Evolutionary conservation across 2,113 vertebrate species (phyloP).

Genomic region (Nanger granti): DNA sequence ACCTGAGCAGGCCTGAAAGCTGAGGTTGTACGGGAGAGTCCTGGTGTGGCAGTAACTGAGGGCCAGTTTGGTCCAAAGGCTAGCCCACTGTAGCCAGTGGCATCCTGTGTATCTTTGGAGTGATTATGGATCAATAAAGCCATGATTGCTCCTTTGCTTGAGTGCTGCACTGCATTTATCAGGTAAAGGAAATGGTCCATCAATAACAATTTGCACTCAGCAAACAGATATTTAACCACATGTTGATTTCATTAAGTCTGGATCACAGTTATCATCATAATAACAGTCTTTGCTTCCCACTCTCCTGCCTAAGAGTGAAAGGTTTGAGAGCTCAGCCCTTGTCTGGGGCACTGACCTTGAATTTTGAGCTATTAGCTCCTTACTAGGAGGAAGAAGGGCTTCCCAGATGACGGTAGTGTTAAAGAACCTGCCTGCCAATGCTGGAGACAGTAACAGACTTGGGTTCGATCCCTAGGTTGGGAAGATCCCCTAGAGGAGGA

Average conservation of each 20-base stretch:
- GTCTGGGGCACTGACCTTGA: not conserved
- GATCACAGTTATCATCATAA: not conserved
- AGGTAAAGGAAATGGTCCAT: constrained; percentile 37
- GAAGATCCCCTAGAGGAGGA: not conserved
- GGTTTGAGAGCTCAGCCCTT: not conserved
- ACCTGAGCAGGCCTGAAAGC: not conserved
- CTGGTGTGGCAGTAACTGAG: not conserved
- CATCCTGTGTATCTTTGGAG: not conserved
- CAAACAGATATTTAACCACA: constrained; percentile 35
- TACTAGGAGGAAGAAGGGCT: not conserved
- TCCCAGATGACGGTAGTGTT: not conserved
- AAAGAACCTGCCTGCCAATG: not conserved
- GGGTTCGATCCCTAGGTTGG: not conserved
- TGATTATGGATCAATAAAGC: not conserved
- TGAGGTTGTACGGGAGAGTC: not conserved
- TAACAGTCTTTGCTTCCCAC: not conserved
- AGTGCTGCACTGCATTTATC: not conserved
- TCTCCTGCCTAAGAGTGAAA: not conserved
- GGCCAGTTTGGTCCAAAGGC: not conserved
- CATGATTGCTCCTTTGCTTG: not conserved
- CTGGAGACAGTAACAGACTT: not conserved
- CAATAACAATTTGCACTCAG: constrained; percentile 18
- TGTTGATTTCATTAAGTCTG: constrained; percentile 17
- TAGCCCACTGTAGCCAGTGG: not conserved
- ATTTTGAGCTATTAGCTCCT: not conserved